Evolutionary conservation across 1,140 invertebrate species (phyloP), one percentile per base, ranked within the genome.

Genomic region (Lepidostoma basale): DNA sequence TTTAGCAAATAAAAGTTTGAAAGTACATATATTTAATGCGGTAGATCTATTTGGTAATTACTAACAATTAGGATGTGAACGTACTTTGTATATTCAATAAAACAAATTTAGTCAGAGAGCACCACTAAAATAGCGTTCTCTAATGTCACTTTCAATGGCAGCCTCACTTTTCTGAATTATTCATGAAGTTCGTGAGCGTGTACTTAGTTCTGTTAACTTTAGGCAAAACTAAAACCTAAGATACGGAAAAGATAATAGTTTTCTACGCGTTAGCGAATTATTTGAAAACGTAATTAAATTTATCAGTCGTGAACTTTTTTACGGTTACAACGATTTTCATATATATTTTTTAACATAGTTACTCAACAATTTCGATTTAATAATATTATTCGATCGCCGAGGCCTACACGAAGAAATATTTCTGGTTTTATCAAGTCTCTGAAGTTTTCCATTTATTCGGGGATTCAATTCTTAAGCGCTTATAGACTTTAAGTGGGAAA

Each of bases 401-500:
- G 9, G 30, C 28, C 30, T 39, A 56, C 33, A 56, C 52, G 52
- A 30, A 22, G 52, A 56, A 33, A 56, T 56, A 56, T 39, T 39
- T 56, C 52, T 56, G 52, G 52, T 56, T 56, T 54, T 56, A 56
- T 56, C 52, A 56, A 56, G 52, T 56, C 52, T 56, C 2, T 8
- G 30, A 56, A 56, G 30, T 56, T 56, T 56, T 56, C 52, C 52
- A 56, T 56, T 56, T 56, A 36, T 56, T 56, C 52, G 52, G 26
- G 26, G 52, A 56, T 56, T 56, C 52, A 30, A 56, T 56, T 56
- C 52, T 56, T 33, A 56, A 56, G 52, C 47, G 63, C 63, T 66
- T 56, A 66, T 52, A 66, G 63, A 39, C 63, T 66, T 64, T 36
- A 66, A 66, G 63, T 66, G 63, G 63, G 54, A 40, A 67, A 59